Percentiles rank a stretch among this genome's conserved stretches.
These are phyloP conservation scores for Corythucha ciliata DNA, from an alignment of 2,888 invertebrate genomes.

Conservation along the genomic window DNA sequence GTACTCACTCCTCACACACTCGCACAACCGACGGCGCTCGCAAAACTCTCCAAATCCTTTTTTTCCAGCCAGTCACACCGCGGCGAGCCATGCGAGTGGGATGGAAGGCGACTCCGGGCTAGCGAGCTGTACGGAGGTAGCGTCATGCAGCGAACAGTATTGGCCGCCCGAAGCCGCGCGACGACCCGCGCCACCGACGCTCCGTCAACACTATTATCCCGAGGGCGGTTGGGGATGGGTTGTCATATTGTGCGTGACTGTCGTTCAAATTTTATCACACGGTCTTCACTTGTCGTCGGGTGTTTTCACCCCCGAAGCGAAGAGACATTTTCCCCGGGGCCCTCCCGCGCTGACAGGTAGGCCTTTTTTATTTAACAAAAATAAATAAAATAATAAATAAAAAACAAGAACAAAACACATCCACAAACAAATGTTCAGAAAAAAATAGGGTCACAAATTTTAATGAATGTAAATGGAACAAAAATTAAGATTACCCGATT, in stretches of 20 bases:
- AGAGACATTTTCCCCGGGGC: conserved; percentile 51
- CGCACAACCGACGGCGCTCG: conserved; percentile 24
- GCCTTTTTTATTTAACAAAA: conserved; percentile 35
- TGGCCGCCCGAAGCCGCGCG: conserved; percentile 34
- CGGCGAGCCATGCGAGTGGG: conserved; percentile 21
- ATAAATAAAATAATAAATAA: no score
- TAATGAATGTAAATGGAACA: no score
- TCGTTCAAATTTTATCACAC: conserved; percentile 64
- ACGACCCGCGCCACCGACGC: conserved; percentile 38
- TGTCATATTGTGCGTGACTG: conserved; percentile 59
- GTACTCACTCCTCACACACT: no score
- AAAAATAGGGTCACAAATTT: no score
- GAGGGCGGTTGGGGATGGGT: conserved; percentile 87
- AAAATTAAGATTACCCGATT: no score
- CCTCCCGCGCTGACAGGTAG: conserved; percentile 57
- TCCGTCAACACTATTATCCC: conserved; percentile 71
- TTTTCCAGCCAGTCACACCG: conserved; percentile 14
- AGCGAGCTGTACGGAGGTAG: conserved; percentile 40
- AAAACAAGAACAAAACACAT: no score
- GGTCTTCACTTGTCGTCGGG: conserved; percentile 60
- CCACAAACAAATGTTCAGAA: no score
- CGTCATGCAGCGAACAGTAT: conserved; percentile 23
- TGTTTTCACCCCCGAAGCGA: conserved; percentile 50
- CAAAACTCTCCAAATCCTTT: conserved; percentile 22
- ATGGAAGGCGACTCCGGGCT: conserved; percentile 40